phyloP scores from a whole-genome alignment of 1,140 invertebrate species.

The Trachymyrmex septentrionalis region DNA sequence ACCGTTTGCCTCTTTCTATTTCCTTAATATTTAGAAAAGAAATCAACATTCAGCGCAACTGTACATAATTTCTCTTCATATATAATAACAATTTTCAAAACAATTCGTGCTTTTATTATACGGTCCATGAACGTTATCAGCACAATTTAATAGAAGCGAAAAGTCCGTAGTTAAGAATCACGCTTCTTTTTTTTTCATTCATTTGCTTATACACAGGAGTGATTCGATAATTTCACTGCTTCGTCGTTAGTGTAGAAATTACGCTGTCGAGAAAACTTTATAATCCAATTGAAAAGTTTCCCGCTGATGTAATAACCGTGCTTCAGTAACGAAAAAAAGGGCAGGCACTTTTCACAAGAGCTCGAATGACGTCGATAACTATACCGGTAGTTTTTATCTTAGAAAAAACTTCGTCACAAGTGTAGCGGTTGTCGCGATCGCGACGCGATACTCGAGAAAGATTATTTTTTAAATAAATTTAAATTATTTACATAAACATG shows the following conservation, averaged over 20 bases:
- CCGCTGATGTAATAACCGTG: slow-evolving; percentile 63
- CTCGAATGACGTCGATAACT: slow-evolving; percentile 42
- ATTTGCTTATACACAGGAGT: slow-evolving; percentile 25
- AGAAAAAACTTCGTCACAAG: slow-evolving; percentile 3
- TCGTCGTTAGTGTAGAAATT: slow-evolving; percentile 41
- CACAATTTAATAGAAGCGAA: not conserved
- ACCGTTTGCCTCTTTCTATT: too few relatives aligned
- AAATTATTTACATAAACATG: not conserved
- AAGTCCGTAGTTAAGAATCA: not conserved
- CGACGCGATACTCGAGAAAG: slow-evolving; percentile 9
- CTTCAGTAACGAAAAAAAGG: slow-evolving; percentile 43
- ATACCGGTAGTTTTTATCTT: slow-evolving; percentile 29
- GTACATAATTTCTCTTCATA: not conserved
- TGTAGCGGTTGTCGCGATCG: slow-evolving; percentile 24
- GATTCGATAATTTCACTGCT: slow-evolving; percentile 59
- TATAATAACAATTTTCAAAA: not conserved
- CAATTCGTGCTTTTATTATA: not conserved
- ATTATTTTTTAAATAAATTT: slow-evolving; percentile 29
- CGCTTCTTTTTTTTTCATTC: not conserved
- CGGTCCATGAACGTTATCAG: not conserved
- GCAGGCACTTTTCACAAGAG: slow-evolving; percentile 28
- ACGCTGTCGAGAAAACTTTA: slow-evolving; percentile 43
- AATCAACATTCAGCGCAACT: not conserved
- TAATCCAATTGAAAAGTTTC: slow-evolving; percentile 69
- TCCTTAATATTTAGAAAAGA: not conserved